phyloP scores from a whole-genome alignment of 2,888 invertebrate genomes.

The Aradus depressus region DNA sequence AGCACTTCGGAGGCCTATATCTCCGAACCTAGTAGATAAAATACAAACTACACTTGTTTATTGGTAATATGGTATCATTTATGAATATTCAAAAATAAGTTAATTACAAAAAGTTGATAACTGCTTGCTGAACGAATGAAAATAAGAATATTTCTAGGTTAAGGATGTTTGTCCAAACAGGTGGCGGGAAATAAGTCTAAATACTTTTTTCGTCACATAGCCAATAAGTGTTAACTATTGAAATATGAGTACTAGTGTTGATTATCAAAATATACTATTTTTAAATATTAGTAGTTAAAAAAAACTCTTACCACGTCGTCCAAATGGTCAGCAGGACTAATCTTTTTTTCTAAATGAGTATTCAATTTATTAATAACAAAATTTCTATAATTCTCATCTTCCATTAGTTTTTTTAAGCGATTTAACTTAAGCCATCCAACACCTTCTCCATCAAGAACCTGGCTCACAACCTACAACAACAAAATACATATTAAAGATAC shows the following conservation, averaged over 20 bases:
- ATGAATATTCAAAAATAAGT: too few species aligned
- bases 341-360: conserved; percentile 80
- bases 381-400: conserved; percentile 95
- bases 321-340: conserved; percentile 90
- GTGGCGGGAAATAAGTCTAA: too few species aligned
- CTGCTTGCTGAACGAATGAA: not conserved
- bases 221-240: too few species aligned
- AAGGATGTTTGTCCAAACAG: too few species aligned
- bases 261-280: too few species aligned
- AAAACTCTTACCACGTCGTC: conserved; percentile 79
- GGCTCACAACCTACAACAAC: conserved; percentile 59
- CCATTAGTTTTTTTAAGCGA: conserved; percentile 89
- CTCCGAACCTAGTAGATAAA: too few species aligned
- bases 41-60: too few species aligned
- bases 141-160: not conserved
- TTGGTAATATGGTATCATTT: too few species aligned
- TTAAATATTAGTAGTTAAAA: not conserved
- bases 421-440: conserved; percentile 94
- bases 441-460: conserved; percentile 81
- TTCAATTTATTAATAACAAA: conserved; percentile 92
- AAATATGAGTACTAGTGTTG: too few species aligned
- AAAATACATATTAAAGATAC: too few species aligned
- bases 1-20: too few species aligned
- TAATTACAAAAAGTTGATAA: not conserved
- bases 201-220: too few species aligned